Evolutionary conservation across 2,113 vertebrate genomes (phyloP), one percentile per base, ranked within the genome.

Genomic region (Phodopus roborovskii): DNA sequence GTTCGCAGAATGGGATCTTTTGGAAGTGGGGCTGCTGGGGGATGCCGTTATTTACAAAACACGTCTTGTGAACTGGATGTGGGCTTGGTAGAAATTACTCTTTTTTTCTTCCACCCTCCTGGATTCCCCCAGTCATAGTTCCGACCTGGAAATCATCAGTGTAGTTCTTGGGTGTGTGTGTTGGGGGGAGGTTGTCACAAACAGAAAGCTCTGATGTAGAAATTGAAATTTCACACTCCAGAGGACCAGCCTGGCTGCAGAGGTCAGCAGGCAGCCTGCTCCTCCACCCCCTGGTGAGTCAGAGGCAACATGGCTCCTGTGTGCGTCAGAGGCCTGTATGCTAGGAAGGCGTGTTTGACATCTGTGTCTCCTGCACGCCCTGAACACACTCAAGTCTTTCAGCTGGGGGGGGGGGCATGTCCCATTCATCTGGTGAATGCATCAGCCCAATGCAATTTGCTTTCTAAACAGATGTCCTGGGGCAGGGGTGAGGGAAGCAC

Each of bases 151-250:
- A 95, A 91, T 3, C 86, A 95, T 93, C 97, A 96, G 0, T 36
- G 3, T 0, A 16, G n/a, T 50, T 95, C 33, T 30, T 28, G 24
- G 75, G 42, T 42, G 17, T 0, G 70, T 45, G 45, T 45, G 45
- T 45, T 45, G 3, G 3, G 48, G 7, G 50, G 12, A 12, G 3
- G 2, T n/a, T 20, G 36, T 17, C 24, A 5, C 50, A 7, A 33
- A 89, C 95, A 86, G 81, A 93, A 30, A 53, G 64, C 75, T 96
- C 97, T 97, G 97, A 96, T 95, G 97, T 73, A 88, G 96, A 96
- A 98, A 97, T 64, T 92, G 95, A 96, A 98, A 97, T 98, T 97
- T 98, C 95, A 95, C 9, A 60, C 96, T 90, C 92, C 30, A 84
- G 70, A 88, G 45, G 88, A 70, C n/a, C 90, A 73, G 30, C 12